Conservation (phyloP, 2,113 vertebrate genomes). For the Lepisosteus oculatus region DNA sequence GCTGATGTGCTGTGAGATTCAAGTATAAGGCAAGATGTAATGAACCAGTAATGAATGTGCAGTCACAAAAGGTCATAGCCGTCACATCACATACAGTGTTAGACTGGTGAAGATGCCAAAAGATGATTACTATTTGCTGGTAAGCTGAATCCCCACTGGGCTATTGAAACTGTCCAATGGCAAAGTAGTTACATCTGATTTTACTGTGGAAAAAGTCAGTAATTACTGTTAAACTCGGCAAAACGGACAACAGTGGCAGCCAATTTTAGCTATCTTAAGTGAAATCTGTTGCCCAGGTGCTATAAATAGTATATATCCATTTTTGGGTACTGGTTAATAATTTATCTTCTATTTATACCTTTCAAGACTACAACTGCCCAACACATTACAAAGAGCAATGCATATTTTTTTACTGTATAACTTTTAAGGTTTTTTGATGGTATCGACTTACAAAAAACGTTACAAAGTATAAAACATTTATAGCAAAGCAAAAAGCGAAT, state of each 20-base stretch:
- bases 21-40: slow-evolving; percentile 22
- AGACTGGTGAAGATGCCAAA: slow-evolving; percentile 6
- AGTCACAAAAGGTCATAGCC: slow-evolving; percentile 24
- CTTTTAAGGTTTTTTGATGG: background rate
- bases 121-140: slow-evolving; percentile 7
- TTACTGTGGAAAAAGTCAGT: background rate
- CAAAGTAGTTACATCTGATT: background rate
- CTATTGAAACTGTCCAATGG: slow-evolving; percentile 1
- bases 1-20: slow-evolving; percentile 22
- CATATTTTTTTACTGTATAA: too few relatives aligned
- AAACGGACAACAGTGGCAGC: background rate
- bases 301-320: too few relatives aligned
- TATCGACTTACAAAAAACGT: too few relatives aligned
- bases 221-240: background rate
- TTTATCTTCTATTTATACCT: too few relatives aligned
- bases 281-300: too few relatives aligned
- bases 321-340: too few relatives aligned
- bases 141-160: slow-evolving; percentile 3
- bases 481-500: too few relatives aligned
- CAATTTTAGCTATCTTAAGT: too few relatives aligned
- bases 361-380: too few relatives aligned
- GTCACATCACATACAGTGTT: slow-evolving; percentile 19
- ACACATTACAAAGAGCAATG: too few relatives aligned
- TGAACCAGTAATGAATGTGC: slow-evolving; percentile 30
- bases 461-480: too few relatives aligned